Percentiles rank a stretch among this genome's conserved stretches.
Evolutionary conservation across 2,797 vertebrate species (phyloP).

Genomic region (Lithobates sylvaticus): DNA sequence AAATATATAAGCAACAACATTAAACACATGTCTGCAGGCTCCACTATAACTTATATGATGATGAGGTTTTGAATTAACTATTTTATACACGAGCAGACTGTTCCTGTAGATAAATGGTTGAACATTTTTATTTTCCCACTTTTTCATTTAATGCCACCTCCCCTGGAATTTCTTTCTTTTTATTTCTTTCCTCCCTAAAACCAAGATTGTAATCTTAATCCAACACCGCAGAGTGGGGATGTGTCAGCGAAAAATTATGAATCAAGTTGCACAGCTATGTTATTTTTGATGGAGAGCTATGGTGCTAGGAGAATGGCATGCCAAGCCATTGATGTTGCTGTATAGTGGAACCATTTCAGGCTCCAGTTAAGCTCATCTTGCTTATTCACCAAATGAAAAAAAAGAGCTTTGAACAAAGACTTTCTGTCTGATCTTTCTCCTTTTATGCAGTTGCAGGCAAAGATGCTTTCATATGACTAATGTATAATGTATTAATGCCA

Average conservation of each 20-base stretch:
- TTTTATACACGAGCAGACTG: background rate
- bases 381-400: slow-evolving; percentile 40
- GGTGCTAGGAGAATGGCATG: slow-evolving; percentile 55
- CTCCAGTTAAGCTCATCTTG: slow-evolving; percentile 42
- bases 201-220: slow-evolving; percentile 31
- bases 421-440: accelerated
- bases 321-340: slow-evolving; percentile 54
- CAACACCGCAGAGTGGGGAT: slow-evolving; percentile 21
- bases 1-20: slow-evolving; percentile 3
- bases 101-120: slow-evolving; percentile 17
- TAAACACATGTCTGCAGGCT: background rate
- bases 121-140: slow-evolving; percentile 4
- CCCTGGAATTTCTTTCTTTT: background rate
- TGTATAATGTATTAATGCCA: background rate
- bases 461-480: slow-evolving; percentile 43
- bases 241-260: slow-evolving; percentile 33
- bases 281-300: background rate
- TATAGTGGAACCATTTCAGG: slow-evolving; percentile 23
- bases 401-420: slow-evolving; percentile 60
- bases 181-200: background rate
- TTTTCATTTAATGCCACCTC: background rate
- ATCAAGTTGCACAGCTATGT: background rate
- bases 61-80: background rate
- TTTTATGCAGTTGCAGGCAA: slow-evolving; percentile 20
- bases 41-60: background rate